Percentiles rank a stretch among this genome's conserved stretches.
These are phyloP conservation scores for Pegoplata infirma DNA, from an alignment of 2,888 invertebrate genomes.

Conservation along the genomic window DNA sequence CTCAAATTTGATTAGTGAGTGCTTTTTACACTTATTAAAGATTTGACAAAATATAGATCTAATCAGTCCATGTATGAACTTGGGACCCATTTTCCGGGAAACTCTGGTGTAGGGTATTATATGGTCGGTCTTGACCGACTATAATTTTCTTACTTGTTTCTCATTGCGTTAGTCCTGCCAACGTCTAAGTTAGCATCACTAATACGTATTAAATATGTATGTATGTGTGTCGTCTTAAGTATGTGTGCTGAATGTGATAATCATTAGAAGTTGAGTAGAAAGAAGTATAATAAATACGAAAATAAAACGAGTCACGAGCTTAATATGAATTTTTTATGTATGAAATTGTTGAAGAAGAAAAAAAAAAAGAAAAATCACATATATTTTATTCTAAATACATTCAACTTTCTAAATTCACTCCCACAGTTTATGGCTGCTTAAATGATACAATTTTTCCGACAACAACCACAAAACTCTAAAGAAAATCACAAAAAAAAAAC, in stretches of 20 bases:
- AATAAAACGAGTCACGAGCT: background rate
- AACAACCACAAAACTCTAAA: background rate
- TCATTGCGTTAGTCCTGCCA: no score
- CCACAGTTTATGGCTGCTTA: conserved; percentile 3
- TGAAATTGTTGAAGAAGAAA: background rate
- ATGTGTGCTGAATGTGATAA: background rate
- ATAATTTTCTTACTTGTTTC: no score
- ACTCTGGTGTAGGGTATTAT: no score
- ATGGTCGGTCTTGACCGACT: no score
- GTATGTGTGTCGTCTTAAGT: background rate
- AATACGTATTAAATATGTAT: background rate
- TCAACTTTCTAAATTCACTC: background rate
- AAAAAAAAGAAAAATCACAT: background rate
- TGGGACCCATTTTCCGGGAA: no score
- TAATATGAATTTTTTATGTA: conserved; percentile 1
- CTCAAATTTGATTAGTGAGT: no score
- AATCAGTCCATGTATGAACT: no score
- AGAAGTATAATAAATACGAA: background rate
- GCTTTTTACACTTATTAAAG: no score
- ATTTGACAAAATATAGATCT: no score
- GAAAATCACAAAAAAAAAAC: background rate
- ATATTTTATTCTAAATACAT: background rate
- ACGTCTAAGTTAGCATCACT: background rate
- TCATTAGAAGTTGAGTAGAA: background rate
- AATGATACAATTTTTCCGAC: conserved; percentile 10